These are phyloP conservation scores for Heliothis virescens DNA, from an alignment of 1,140 invertebrate genomes.

Conservation along the genomic window DNA sequence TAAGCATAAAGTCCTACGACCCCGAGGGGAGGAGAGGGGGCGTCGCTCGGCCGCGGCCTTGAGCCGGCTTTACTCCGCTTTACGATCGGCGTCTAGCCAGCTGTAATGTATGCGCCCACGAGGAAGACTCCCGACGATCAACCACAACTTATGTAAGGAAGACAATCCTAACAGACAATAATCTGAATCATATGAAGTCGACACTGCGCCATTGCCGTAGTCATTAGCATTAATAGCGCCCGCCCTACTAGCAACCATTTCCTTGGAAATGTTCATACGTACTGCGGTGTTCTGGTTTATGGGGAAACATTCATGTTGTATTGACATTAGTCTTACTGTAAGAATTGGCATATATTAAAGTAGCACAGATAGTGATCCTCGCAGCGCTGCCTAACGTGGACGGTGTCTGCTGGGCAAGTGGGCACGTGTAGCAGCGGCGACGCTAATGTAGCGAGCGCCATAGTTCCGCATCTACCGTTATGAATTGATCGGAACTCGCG, in stretches of 20 bases:
- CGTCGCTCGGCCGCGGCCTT: conserved; percentile 9
- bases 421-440: not conserved
- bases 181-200: too few species aligned
- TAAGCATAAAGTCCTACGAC: not conserved
- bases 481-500: not conserved
- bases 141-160: not conserved
- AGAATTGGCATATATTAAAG: too few species aligned
- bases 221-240: too few species aligned
- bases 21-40: not conserved
- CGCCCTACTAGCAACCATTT: too few species aligned
- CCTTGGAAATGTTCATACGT: too few species aligned
- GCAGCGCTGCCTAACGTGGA: too few species aligned
- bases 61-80: conserved; percentile 9
- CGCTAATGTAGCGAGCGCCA: not conserved
- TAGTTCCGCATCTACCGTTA: conserved; percentile 5
- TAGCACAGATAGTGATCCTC: too few species aligned
- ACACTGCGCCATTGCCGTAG: too few species aligned
- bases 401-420: not conserved
- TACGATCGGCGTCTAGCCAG: conserved; percentile 22
- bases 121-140: not conserved
- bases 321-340: too few species aligned
- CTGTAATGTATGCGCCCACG: not conserved
- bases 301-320: too few species aligned
- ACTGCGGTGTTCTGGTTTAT: too few species aligned
- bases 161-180: not conserved